These are phyloP conservation scores for Coenobita brevimanus DNA, from an alignment of 1,140 invertebrate species.

Conservation along the genomic window DNA sequence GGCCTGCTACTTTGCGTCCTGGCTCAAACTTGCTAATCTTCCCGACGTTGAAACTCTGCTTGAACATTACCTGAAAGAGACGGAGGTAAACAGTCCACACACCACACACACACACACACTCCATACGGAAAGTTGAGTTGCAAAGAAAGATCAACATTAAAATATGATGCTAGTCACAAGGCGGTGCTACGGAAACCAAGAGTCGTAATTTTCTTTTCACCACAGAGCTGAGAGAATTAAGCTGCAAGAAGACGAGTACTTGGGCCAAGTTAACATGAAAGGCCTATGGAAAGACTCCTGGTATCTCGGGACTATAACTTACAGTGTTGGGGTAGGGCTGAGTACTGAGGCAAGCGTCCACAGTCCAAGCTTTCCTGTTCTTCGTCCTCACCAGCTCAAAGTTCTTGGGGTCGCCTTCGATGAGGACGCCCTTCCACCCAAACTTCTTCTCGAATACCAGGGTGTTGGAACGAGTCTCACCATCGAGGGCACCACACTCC, in stretches of 20 bases:
- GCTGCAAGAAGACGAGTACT: too few relatives aligned
- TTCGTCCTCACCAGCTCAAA: conserved; percentile 69
- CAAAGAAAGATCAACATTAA: too few relatives aligned
- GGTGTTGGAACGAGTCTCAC: conserved; percentile 72
- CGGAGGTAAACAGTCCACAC: too few relatives aligned
- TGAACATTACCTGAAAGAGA: conserved; percentile 63
- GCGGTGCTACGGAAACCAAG: too few relatives aligned
- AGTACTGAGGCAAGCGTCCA: conserved; percentile 70
- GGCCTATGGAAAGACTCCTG: too few relatives aligned
- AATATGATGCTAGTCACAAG: too few relatives aligned
- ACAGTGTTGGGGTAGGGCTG: conserved; percentile 64
- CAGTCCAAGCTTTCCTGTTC: conserved; percentile 71
- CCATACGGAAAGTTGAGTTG: too few relatives aligned
- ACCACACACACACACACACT: too few relatives aligned
- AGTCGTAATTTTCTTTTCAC: too few relatives aligned
- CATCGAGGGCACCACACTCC: conserved; percentile 77
- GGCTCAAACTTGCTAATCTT: conserved; percentile 47
- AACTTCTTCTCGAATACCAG: conserved; percentile 70
- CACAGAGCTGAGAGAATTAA: too few relatives aligned
- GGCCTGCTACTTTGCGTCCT: conserved; percentile 4
- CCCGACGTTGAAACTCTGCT: conserved; percentile 65
- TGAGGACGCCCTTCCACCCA: conserved; percentile 71
- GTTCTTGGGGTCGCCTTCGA: conserved; percentile 71
- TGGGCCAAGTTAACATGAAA: too few relatives aligned
- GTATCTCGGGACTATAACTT: neutral